A percentile compares a stretch with the other conserved stretches of the same genome.
Conservation (phyloP, 2,888 invertebrate genomes). For the Stegophylla sp. region DNA sequence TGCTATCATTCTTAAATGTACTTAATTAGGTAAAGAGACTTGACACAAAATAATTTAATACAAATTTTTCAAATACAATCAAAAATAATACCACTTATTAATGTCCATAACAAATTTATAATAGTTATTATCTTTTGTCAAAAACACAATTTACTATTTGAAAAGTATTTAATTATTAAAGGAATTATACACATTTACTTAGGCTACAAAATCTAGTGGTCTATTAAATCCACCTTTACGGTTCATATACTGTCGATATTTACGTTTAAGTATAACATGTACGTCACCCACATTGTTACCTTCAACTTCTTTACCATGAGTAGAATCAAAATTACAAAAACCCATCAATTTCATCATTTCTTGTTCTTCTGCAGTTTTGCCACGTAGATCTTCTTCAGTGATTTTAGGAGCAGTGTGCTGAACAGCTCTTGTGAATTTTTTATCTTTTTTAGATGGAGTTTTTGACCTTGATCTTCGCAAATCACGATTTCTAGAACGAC, state of each 20-base stretch:
- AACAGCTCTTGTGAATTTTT: slow-evolving; percentile 12
- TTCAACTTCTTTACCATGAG: slow-evolving; percentile 94
- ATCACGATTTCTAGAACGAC: slow-evolving; percentile 60
- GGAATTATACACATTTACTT: slow-evolving; percentile 62
- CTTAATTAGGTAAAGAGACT: no score
- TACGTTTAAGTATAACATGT: slow-evolving; percentile 92
- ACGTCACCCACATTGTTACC: slow-evolving; percentile 94
- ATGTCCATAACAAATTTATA: background rate
- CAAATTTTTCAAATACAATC: no score
- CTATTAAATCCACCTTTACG: slow-evolving; percentile 98
- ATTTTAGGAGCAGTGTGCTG: slow-evolving; percentile 58
- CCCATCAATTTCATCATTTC: slow-evolving; percentile 98
- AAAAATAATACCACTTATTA: no score
- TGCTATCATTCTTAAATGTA: no score
- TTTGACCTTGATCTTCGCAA: slow-evolving; percentile 57
- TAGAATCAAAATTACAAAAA: slow-evolving; percentile 92
- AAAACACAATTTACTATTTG: background rate
- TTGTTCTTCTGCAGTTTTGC: slow-evolving; percentile 88
- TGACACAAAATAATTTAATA: no score
- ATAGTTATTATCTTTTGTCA: background rate
- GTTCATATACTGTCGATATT: slow-evolving; percentile 99
- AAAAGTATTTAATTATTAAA: background rate
- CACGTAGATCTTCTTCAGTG: slow-evolving; percentile 85
- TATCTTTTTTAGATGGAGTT: slow-evolving; percentile 42
- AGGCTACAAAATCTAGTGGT: slow-evolving; percentile 95